phyloP scores from a whole-genome alignment of 1,140 invertebrate genomes.

The Bicyclus anynana region DNA sequence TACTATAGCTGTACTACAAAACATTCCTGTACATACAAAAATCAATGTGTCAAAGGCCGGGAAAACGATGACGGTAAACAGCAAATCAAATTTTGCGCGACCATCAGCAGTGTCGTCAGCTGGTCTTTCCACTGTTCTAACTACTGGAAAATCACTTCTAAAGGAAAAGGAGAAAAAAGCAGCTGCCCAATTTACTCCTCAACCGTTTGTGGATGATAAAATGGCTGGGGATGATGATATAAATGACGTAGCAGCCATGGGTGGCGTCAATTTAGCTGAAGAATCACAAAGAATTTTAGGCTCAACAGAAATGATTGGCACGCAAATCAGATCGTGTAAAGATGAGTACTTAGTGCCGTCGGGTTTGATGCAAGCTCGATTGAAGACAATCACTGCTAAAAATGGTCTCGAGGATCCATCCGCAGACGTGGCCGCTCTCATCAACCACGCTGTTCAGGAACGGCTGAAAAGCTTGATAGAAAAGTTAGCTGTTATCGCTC shows the following conservation, averaged over 20 bases:
- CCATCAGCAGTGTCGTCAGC: constrained; percentile 26
- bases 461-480: constrained; percentile 94
- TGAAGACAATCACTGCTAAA: constrained; percentile 85
- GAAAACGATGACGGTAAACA: constrained; percentile 52
- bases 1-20: constrained; percentile 60
- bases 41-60: constrained; percentile 56
- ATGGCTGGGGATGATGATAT: constrained; percentile 80
- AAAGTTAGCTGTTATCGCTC: constrained; percentile 95
- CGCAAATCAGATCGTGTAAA: constrained; percentile 96
- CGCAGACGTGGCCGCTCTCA: constrained; percentile 91
- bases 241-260: constrained; percentile 99
- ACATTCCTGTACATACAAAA: constrained; percentile 59
- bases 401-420: constrained; percentile 93
- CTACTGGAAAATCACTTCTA: constrained; percentile 52
- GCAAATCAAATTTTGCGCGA: constrained; percentile 44
- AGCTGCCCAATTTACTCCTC: constrained; percentile 41
- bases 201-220: constrained; percentile 58
- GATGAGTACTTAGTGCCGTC: constrained; percentile 94
- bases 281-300: constrained; percentile 97
- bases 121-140: constrained; percentile 49
- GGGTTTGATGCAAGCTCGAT: constrained; percentile 85
- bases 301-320: constrained; percentile 96
- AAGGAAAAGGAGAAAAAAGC: constrained; percentile 64
- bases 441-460: constrained; percentile 98
- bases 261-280: constrained; percentile 98